These are phyloP conservation scores for Philotrypesis tridentata DNA, from an alignment of 1,140 invertebrate species.

Conservation along the genomic window DNA sequence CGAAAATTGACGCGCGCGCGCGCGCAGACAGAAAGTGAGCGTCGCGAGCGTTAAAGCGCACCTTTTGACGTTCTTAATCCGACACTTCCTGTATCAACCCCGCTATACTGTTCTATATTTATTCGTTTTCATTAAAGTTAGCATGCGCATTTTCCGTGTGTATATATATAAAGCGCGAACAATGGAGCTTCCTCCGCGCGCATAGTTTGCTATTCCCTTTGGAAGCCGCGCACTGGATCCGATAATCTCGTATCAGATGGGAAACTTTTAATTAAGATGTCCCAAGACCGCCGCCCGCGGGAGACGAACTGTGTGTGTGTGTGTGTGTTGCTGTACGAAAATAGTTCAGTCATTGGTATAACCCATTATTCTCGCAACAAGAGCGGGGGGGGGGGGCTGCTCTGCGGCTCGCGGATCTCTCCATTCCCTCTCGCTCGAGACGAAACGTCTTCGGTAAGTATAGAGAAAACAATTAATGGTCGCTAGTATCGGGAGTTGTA, in stretches of 20 bases:
- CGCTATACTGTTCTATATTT: no score
- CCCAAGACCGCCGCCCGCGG: not conserved
- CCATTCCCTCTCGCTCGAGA: not conserved
- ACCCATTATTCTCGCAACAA: slow-evolving; percentile 3
- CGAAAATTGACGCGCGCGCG: no score
- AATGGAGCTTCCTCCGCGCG: not conserved
- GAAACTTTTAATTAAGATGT: slow-evolving; percentile 33
- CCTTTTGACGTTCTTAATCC: no score
- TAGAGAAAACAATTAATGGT: not conserved
- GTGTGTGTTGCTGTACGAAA: not conserved
- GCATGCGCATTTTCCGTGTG: not conserved
- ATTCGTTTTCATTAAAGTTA: not conserved
- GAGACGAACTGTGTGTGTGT: not conserved
- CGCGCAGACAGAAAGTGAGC: no score
- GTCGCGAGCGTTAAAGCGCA: no score
- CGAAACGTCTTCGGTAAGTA: not conserved
- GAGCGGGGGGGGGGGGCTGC: no score
- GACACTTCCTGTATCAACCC: no score
- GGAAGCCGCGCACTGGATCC: slow-evolving; percentile 13
- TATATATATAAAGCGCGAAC: not conserved
- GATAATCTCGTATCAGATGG: slow-evolving; percentile 29
- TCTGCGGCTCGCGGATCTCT: not conserved
- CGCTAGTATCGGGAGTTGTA: not conserved
- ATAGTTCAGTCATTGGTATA: not conserved
- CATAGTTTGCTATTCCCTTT: slow-evolving; percentile 2